These are phyloP conservation scores for Drosophila seclusa DNA, from an alignment of 2,888 invertebrate genomes.

Conservation along the genomic window DNA sequence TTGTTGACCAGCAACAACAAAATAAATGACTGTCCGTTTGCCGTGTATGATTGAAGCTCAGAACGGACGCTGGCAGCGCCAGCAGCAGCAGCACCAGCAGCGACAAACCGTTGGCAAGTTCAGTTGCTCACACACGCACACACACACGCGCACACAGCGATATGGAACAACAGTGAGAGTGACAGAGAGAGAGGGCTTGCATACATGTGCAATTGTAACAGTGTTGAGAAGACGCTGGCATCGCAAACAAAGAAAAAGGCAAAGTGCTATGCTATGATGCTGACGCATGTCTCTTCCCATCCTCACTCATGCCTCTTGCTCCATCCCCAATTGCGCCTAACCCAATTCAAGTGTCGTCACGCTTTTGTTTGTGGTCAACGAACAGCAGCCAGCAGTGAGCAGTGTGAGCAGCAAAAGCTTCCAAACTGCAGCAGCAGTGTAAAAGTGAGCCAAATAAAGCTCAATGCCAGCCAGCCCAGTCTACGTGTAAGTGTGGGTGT, in stretches of 20 bases:
- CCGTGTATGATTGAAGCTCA: slow-evolving; percentile 73
- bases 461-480: slow-evolving; percentile 19
- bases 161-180: background rate
- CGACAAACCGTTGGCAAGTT: slow-evolving; percentile 9
- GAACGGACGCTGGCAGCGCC: slow-evolving; percentile 49
- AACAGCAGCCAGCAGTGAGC: slow-evolving; percentile 18
- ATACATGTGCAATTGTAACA: slow-evolving; percentile 39
- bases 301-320: too few species aligned
- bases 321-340: slow-evolving; percentile 65
- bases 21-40: slow-evolving; percentile 48
- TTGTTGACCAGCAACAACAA: slow-evolving; percentile 69
- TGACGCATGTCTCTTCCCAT: slow-evolving; percentile 51
- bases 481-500: background rate
- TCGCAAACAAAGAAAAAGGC: slow-evolving; percentile 46
- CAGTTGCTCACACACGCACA: slow-evolving; percentile 1
- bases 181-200: slow-evolving; percentile 2
- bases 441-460: slow-evolving; percentile 36
- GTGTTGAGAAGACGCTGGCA: slow-evolving; percentile 19
- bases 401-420: slow-evolving; percentile 24
- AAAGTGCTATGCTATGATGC: slow-evolving; percentile 15
- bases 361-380: slow-evolving; percentile 54
- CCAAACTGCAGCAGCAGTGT: slow-evolving; percentile 28
- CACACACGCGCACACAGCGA: background rate
- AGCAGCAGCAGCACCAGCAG: slow-evolving; percentile 2
- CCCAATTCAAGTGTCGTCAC: slow-evolving; percentile 70